A percentile compares a stretch with the other conserved stretches of the same genome.
Conservation (phyloP, 1,140 invertebrate species). For the Neodiprion fabricii region DNA sequence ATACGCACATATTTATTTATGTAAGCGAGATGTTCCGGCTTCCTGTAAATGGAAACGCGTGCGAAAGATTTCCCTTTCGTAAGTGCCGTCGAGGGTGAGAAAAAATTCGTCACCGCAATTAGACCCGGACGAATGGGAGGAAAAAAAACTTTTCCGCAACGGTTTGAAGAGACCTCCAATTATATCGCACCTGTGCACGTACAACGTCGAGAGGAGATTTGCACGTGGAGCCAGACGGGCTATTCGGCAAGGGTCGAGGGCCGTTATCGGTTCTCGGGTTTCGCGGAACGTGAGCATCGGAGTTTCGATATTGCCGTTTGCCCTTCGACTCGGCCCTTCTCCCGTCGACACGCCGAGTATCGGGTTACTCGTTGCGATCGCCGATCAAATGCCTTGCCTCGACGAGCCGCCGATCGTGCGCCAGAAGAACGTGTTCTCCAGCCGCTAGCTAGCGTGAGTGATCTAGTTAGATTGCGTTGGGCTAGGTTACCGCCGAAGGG, state of each 20-base stretch:
- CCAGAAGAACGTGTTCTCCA: slow-evolving; percentile 30
- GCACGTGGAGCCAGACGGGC: no score
- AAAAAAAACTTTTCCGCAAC: no score
- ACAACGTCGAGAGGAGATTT: no score
- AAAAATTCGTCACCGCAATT: neutral
- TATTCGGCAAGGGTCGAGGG: no score
- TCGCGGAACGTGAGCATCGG: no score
- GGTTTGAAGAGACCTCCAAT: no score
- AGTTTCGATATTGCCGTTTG: no score
- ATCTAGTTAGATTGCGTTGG: slow-evolving; percentile 5
- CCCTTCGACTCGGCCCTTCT: no score
- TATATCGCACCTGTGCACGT: no score
- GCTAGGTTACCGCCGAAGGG: neutral
- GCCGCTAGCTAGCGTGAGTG: neutral
- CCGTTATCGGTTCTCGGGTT: no score
- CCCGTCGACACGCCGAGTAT: neutral
- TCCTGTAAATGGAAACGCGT: neutral
- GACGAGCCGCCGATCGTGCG: slow-evolving; percentile 42
- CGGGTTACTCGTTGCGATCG: slow-evolving; percentile 22
- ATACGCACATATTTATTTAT: no score
- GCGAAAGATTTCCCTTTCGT: neutral
- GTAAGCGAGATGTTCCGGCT: neutral
- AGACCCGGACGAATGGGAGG: no score
- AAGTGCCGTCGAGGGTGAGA: neutral
- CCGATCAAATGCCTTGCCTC: slow-evolving; percentile 49